These are phyloP conservation scores for Avahi laniger DNA, from an alignment of 2,797 vertebrate genomes.

Conservation along the genomic window DNA sequence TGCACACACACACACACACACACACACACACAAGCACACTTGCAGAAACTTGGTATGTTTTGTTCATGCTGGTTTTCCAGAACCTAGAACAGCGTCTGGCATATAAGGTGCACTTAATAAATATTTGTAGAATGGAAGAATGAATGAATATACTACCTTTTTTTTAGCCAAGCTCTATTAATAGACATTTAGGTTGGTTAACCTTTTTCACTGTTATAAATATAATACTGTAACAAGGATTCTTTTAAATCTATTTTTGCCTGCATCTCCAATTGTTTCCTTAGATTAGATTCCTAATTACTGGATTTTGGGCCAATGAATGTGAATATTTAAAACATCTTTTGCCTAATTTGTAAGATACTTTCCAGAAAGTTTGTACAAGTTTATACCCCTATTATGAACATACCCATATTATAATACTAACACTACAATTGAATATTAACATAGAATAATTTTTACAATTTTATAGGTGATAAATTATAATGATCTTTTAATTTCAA, in stretches of 20 bases:
- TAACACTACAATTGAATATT: too few species aligned
- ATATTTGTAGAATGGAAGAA: not conserved
- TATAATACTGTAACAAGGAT: not conserved
- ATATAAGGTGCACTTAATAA: not conserved
- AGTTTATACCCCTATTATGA: too few species aligned
- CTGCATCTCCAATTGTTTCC: not conserved
- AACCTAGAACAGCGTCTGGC: not conserved
- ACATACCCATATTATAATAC: too few species aligned
- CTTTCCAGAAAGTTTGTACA: not conserved
- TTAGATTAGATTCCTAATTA: not conserved
- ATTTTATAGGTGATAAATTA: too few species aligned
- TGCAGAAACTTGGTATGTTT: not conserved
- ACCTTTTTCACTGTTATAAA: not conserved
- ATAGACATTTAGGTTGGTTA: not conserved
- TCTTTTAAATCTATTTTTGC: not conserved
- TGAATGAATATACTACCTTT: not conserved
- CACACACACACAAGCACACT: too few species aligned
- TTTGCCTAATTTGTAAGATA: not conserved
- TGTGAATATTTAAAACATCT: not conserved
- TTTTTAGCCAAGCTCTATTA: not conserved
- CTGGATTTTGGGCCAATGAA: not conserved
- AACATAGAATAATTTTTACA: too few species aligned
- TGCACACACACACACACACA: not conserved
- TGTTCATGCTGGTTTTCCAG: not conserved
- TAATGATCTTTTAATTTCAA: too few species aligned